phyloP scores from a whole-genome alignment of 1,140 invertebrate genomes.

The Calephelis nemesis region DNA sequence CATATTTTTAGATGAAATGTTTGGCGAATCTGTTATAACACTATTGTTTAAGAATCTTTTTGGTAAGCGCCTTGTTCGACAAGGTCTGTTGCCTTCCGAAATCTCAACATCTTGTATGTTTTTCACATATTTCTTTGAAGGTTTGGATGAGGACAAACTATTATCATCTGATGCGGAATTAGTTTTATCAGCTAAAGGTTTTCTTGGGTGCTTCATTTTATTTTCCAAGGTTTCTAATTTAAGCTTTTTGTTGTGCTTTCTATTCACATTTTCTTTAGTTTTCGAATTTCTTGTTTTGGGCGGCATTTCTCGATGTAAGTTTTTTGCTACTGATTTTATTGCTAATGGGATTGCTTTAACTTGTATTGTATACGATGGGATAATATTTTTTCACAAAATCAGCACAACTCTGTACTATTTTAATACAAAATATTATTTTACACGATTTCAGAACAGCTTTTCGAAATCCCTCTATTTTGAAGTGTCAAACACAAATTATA shows the following conservation, averaged over 20 bases:
- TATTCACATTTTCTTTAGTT: conserved; percentile 56
- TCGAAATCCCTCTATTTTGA: too few species aligned
- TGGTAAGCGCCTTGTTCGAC: conserved; percentile 50
- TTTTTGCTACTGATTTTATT: background rate
- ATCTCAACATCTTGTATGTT: conserved; percentile 3
- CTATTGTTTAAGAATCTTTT: conserved; percentile 44
- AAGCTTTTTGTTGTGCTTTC: conserved; percentile 6
- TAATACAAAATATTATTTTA: too few species aligned
- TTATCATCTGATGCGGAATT: conserved; percentile 68
- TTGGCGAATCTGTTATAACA: conserved; percentile 40
- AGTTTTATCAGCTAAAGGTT: conserved; percentile 63
- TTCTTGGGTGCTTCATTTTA: conserved; percentile 37
- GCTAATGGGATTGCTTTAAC: too few species aligned
- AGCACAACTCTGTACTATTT: too few species aligned
- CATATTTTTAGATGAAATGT: conserved; percentile 21
- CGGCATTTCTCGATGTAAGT: conserved; percentile 22
- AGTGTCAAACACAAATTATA: too few species aligned
- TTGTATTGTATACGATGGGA: too few species aligned
- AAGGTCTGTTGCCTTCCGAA: conserved; percentile 32
- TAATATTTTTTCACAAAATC: too few species aligned
- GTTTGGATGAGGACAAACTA: conserved; percentile 29
- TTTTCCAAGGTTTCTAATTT: background rate
- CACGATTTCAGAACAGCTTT: too few species aligned
- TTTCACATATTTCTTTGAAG: conserved; percentile 24
- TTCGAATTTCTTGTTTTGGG: conserved; percentile 50